Conservation (phyloP, 2,888 invertebrate species). For the Caenorhabditis angaria region DNA sequence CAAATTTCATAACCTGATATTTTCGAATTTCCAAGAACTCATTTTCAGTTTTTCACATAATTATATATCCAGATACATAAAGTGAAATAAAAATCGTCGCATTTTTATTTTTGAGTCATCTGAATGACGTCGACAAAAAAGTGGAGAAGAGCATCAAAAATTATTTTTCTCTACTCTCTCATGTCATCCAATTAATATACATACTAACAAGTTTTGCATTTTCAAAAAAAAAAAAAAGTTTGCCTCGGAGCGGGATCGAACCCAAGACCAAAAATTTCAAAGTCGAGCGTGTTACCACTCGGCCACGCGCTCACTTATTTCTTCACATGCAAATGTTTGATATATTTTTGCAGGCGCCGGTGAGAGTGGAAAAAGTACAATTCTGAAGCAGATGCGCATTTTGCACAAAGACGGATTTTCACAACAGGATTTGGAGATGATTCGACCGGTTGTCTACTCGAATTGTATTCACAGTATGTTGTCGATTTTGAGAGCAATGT, state of each 20-base stretch:
- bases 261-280: too few relatives aligned
- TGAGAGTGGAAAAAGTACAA: slow-evolving; percentile 99
- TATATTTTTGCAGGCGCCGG: slow-evolving; percentile 84
- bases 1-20: not conserved
- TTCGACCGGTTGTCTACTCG: slow-evolving; percentile 94
- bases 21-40: not conserved
- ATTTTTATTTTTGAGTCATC: not conserved
- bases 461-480: slow-evolving; percentile 99
- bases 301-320: too few relatives aligned
- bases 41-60: not conserved
- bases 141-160: not conserved
- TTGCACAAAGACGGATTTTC: slow-evolving; percentile 99
- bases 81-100: not conserved
- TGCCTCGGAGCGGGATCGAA: too few relatives aligned
- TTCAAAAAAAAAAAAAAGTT: too few relatives aligned
- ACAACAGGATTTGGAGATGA: slow-evolving; percentile 99
- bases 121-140: not conserved
- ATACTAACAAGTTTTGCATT: not conserved
- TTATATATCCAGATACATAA: not conserved
- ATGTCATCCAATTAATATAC: not conserved
- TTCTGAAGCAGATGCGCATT: slow-evolving; percentile 99
- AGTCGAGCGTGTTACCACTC: too few relatives aligned
- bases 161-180: too few relatives aligned
- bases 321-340: too few relatives aligned
- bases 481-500: slow-evolving; percentile 99